Evolutionary conservation across 2,888 invertebrate genomes (phyloP).

Genomic region (Disparrhopalites patrizii): DNA sequence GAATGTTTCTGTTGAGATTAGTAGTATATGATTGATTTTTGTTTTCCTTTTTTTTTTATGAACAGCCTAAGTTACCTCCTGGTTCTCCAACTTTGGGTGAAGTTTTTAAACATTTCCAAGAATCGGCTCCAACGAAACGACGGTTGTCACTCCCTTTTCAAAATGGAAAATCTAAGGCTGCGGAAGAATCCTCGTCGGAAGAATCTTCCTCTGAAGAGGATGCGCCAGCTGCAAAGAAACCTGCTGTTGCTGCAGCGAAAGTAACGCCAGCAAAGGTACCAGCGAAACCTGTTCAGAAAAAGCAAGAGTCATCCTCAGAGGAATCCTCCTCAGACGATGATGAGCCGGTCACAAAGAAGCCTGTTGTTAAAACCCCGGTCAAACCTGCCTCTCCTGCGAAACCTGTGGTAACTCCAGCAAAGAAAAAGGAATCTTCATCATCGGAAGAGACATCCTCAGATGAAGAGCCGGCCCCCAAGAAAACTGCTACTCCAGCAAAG

Average conservation of each 20-base stretch:
- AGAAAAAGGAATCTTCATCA: conserved; percentile 48
- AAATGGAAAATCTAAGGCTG: conserved; percentile 30
- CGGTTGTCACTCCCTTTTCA: conserved; percentile 38
- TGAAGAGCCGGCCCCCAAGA: conserved; percentile 50
- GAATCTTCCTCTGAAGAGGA: conserved; percentile 15
- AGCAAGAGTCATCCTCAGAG: conserved; percentile 17
- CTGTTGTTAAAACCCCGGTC: conserved; percentile 25
- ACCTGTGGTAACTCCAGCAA: conserved; percentile 30
- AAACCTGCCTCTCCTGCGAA: conserved; percentile 26
- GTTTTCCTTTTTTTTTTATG: conserved; percentile 4
- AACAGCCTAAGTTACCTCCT: conserved; percentile 61
- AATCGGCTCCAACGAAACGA: conserved; percentile 44
- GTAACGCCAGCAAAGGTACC: conserved; percentile 51
- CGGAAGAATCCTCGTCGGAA: conserved; percentile 25
- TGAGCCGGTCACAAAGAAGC: conserved; percentile 29
- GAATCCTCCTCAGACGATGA: conserved; percentile 26
- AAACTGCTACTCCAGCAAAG: conserved; percentile 45
- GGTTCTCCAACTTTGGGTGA: conserved; percentile 64
- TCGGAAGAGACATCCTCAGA: conserved; percentile 51
- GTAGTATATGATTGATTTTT: background rate
- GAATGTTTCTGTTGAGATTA: background rate
- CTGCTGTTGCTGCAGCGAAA: conserved; percentile 44
- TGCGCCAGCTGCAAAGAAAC: conserved; percentile 7
- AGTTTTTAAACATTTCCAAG: conserved; percentile 58
- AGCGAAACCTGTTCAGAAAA: conserved; percentile 41